Evolutionary conservation across 2,113 vertebrate genomes (phyloP), one percentile per base, ranked within the genome.

Genomic region (Lethenteron reissneri): DNA sequence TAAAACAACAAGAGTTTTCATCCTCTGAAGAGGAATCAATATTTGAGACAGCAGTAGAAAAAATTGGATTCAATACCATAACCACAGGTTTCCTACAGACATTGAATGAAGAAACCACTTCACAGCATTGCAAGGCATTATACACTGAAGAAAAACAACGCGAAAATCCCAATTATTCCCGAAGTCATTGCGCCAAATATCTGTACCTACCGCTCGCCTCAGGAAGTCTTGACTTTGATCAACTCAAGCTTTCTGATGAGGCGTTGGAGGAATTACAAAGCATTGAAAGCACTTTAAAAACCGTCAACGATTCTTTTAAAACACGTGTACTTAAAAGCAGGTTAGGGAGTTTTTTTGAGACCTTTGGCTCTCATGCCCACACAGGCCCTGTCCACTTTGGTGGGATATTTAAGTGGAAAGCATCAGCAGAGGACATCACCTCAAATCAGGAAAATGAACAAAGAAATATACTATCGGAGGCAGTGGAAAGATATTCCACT

Each of bases 381-480:
- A 75, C 82, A 68, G 81, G 80, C 1, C 80, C 80, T 21, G 10
- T 82, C 25, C 80, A 83, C 60, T 78, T 83, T 8, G 81, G 82
- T 17, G 81, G 79, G 8, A 80, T 84, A 72, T 84, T 78, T 74
- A 80, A 78, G 78, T 83, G 81, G 80, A 84, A 80, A 70, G 79
- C 78, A 0, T 70, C 59, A 6, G 21, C 19, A 2, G 73, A 76
- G 74, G 79, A 77, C 2, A 80, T 83, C 71, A n/a, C 2, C 15
- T 57, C 4, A 0, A 72, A 79, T 9, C 70, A 79, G 3, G 0
- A 15, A 69, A 70, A 73, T 4, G 75, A 80, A 68, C 9, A 41
- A 41, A 41, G 41, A 41, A 41, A 41, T 41, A 41, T 41, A 41
- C 41, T 41, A 41, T 41, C 41, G 41, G 41, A 41, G 41, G 41